A percentile compares a stretch with the other conserved stretches of the same genome.
Conservation (phyloP, 1,140 invertebrate genomes). For the Littorina saxatilis region DNA sequence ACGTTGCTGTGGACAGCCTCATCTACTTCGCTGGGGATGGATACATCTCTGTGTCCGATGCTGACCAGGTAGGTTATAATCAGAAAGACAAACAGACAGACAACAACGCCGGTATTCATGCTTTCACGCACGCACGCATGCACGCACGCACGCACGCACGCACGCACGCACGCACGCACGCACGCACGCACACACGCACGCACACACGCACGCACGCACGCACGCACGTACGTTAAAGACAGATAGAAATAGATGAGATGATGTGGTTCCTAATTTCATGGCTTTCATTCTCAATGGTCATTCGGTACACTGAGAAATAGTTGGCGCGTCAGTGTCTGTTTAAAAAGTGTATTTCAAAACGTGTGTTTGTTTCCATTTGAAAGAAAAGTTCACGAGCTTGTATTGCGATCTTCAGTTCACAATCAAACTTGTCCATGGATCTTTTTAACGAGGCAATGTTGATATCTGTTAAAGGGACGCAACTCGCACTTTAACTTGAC, state of each 20-base stretch:
- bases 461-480: conserved; percentile 87
- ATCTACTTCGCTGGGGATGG: conserved; percentile 89
- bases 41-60: conserved; percentile 91
- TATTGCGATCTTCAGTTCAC: too few relatives aligned
- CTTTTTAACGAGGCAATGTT: too few relatives aligned
- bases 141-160: conserved; percentile 27
- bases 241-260: too few relatives aligned
- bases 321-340: too few relatives aligned
- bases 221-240: too few relatives aligned
- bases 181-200: conserved; percentile 25
- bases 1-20: conserved; percentile 88
- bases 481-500: conserved; percentile 93
- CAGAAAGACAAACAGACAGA: background rate
- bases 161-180: conserved; percentile 27
- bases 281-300: too few relatives aligned
- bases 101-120: background rate
- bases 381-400: too few relatives aligned
- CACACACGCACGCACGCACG: conserved; percentile 24
- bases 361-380: too few relatives aligned
- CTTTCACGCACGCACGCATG: conserved; percentile 15
- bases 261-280: too few relatives aligned
- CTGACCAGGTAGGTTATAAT: conserved; percentile 90
- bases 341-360: too few relatives aligned
- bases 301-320: too few relatives aligned
- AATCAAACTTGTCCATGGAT: too few relatives aligned